A percentile compares a stretch with the other conserved stretches of the same genome.
These are phyloP conservation scores for Trididemnum clinides DNA, from an alignment of 23 tunicate genomes.

Conservation along the genomic window DNA sequence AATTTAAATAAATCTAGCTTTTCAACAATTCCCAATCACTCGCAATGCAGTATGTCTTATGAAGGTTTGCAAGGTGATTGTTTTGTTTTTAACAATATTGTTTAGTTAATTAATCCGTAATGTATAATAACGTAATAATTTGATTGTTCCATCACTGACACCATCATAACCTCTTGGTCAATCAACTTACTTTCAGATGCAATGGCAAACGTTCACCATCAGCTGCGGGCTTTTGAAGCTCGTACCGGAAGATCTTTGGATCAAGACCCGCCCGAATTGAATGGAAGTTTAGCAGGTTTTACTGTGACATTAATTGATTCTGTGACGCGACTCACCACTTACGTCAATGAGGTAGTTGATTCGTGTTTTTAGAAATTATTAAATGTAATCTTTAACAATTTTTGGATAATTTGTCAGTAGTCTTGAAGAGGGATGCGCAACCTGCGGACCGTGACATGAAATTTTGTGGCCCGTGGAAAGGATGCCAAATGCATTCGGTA, in stretches of 20 bases:
- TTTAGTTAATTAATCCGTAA: too few species aligned
- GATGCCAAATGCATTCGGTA: too few species aligned
- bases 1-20: slow-evolving; percentile 38
- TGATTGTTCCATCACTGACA: too few species aligned
- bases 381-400: too few species aligned
- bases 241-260: slow-evolving; percentile 53
- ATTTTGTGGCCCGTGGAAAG: too few species aligned
- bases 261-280: neutral
- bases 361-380: neutral
- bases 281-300: slow-evolving; percentile 76
- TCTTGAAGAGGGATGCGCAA: too few species aligned
- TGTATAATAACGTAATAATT: too few species aligned
- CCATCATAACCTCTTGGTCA: too few species aligned
- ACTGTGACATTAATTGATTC: slow-evolving; percentile 89
- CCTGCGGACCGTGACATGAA: too few species aligned
- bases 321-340: slow-evolving; percentile 73
- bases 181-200: too few species aligned
- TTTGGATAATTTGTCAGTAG: too few species aligned
- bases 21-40: neutral
- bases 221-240: slow-evolving; percentile 50
- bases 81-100: too few species aligned
- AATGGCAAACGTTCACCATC: slow-evolving; percentile 59
- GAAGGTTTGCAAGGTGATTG: slow-evolving; percentile 76
- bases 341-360: slow-evolving; percentile 76
- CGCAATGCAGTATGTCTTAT: slow-evolving; percentile 56